phyloP scores from a whole-genome alignment of 2,797 vertebrate species.

The Tamandua tetradactyla region DNA sequence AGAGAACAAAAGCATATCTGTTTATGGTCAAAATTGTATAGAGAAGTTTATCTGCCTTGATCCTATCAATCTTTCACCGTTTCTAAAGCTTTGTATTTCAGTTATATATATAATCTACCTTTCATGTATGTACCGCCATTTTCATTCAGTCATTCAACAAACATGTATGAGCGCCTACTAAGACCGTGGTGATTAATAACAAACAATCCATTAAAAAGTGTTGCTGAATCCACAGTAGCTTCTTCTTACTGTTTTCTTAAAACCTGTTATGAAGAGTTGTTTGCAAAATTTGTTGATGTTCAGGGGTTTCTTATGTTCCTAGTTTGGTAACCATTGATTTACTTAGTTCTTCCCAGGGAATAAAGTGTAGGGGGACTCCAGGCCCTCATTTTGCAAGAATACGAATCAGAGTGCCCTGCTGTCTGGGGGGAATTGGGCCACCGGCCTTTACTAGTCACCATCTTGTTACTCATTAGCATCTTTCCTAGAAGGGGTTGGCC shows the following conservation, averaged over 20 bases:
- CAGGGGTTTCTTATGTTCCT: background rate
- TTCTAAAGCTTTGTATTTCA: background rate
- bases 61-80: background rate
- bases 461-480: background rate
- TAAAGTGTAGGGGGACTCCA: background rate
- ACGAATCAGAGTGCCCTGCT: rapidly evolving
- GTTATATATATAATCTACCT: background rate
- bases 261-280: background rate
- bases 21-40: background rate
- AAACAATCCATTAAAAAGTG: background rate
- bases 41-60: background rate
- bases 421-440: background rate
- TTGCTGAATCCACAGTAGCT: background rate
- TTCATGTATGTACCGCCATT: background rate
- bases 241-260: background rate
- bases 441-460: background rate
- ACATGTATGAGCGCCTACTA: background rate
- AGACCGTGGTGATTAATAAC: background rate
- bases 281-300: background rate
- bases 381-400: background rate
- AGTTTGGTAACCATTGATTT: background rate
- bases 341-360: background rate
- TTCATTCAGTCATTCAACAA: background rate
- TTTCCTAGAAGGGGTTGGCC: background rate
- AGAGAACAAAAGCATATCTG: background rate